Conservation (phyloP, 2,113 vertebrate genomes). For the Misgurnus anguillicaudatus region DNA sequence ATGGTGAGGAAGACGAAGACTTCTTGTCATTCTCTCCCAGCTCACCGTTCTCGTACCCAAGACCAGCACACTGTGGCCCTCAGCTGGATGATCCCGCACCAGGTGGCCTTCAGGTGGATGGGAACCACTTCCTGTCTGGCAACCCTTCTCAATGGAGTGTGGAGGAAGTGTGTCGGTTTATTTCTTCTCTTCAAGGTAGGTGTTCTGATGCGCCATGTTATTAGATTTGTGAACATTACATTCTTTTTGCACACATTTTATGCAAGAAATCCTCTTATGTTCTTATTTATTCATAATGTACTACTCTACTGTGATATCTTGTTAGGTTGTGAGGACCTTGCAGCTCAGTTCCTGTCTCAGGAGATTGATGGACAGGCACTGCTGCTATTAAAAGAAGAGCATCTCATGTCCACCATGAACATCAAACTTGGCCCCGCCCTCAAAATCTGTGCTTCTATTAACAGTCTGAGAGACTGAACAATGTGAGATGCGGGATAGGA, state of each 20-base stretch:
- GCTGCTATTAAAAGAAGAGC: conserved; percentile 92
- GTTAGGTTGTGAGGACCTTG: conserved; percentile 94
- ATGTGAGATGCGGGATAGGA: neutral
- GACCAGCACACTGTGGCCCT: conserved; percentile 80
- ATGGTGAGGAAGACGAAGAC: conserved; percentile 79
- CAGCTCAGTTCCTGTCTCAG: conserved; percentile 92
- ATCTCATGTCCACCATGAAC: conserved; percentile 99
- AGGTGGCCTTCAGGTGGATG: conserved; percentile 81
- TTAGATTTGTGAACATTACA: too few species aligned
- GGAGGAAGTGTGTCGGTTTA: conserved; percentile 94
- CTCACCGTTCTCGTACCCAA: conserved; percentile 82
- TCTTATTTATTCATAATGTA: neutral
- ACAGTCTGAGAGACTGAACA: conserved; percentile 89
- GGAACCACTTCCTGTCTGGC: conserved; percentile 85
- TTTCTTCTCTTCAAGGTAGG: conserved; percentile 93
- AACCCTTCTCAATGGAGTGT: conserved; percentile 93
- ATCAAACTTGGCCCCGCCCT: conserved; percentile 97
- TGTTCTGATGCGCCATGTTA: neutral
- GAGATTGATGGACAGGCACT: conserved; percentile 98
- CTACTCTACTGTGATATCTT: conserved; percentile 1
- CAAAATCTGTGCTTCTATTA: conserved; percentile 99
- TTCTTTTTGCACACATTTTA: too few species aligned
- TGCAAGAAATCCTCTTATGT: too few species aligned
- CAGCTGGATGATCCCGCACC: conserved; percentile 77
- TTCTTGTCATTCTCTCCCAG: conserved; percentile 88